Evolutionary conservation across 2,888 invertebrate genomes (phyloP).

Genomic region (Synanthedon andrenaeformis): DNA sequence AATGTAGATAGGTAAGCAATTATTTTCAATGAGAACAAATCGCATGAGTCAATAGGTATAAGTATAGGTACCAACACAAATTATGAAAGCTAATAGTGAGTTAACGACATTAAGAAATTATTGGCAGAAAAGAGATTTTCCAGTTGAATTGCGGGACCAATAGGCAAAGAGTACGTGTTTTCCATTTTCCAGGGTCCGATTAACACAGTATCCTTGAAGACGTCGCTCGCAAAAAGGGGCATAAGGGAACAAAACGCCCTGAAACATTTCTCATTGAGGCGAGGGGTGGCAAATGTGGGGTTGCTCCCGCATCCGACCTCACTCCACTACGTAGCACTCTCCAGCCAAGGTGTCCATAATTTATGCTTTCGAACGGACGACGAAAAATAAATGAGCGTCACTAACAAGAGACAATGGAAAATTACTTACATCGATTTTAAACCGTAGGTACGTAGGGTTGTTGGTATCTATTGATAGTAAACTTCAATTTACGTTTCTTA

Average conservation of each 20-base stretch:
- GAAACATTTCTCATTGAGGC: constrained; percentile 62
- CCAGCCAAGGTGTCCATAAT: constrained; percentile 61
- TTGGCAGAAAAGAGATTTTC: constrained; percentile 27
- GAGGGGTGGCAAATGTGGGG: constrained; percentile 23
- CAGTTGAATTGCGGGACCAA: constrained; percentile 30
- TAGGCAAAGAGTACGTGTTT: constrained; percentile 37
- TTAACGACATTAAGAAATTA: constrained; percentile 15
- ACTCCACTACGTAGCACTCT: constrained; percentile 40
- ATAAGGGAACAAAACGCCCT: constrained; percentile 56
- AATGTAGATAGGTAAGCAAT: no score
- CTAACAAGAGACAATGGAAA: constrained; percentile 45
- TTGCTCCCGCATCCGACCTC: constrained; percentile 11
- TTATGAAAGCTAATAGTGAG: constrained; percentile 18
- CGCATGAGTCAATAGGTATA: no score
- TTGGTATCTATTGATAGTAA: background rate
- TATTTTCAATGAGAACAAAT: no score
- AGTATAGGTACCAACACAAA: no score
- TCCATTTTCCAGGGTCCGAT: constrained; percentile 41
- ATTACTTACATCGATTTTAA: constrained; percentile 22
- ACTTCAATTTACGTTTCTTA: no score
- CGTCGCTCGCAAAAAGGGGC: constrained; percentile 60
- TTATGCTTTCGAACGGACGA: constrained; percentile 59
- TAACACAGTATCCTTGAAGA: constrained; percentile 68
- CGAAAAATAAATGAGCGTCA: constrained; percentile 60
- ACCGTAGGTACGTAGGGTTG: constrained; percentile 13